phyloP scores from a whole-genome alignment of 2,113 vertebrate species.

The Cololabis saira region DNA sequence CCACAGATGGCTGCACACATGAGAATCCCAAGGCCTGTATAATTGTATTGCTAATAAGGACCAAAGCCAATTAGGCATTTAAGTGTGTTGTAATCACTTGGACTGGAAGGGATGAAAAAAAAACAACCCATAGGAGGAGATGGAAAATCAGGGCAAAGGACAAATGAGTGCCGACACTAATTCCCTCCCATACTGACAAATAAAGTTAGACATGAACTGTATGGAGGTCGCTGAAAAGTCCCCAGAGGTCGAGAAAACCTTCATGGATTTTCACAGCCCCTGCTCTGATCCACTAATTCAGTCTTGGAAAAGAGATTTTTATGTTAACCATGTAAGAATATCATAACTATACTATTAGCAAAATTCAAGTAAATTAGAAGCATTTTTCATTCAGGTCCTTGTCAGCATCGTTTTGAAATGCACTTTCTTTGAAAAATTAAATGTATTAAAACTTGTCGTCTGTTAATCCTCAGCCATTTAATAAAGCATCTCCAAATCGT shows the following conservation, averaged over 20 bases:
- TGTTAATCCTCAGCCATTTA: too few species aligned
- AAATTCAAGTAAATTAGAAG: too few species aligned
- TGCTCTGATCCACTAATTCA: slow-evolving; percentile 60
- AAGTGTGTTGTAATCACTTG: slow-evolving; percentile 98
- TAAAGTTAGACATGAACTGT: slow-evolving; percentile 98
- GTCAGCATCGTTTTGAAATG: too few species aligned
- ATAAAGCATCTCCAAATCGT: not conserved
- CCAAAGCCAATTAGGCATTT: slow-evolving; percentile 99
- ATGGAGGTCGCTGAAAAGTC: slow-evolving; percentile 84
- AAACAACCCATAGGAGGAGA: slow-evolving; percentile 81
- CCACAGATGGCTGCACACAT: slow-evolving; percentile 97
- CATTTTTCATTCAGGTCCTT: too few species aligned
- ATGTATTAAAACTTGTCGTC: too few species aligned
- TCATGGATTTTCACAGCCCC: slow-evolving; percentile 84
- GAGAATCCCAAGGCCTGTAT: slow-evolving; percentile 93
- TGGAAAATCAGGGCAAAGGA: slow-evolving; percentile 84
- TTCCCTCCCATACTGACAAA: slow-evolving; percentile 92
- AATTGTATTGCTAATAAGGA: slow-evolving; percentile 99
- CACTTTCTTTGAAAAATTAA: too few species aligned
- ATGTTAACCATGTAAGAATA: too few species aligned
- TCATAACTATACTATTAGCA: too few species aligned
- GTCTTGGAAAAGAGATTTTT: not conserved
- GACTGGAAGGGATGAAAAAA: slow-evolving; percentile 91
- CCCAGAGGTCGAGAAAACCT: slow-evolving; percentile 82
- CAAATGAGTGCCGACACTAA: slow-evolving; percentile 90